Percentiles rank a stretch among this genome's conserved stretches.
phyloP scores from a whole-genome alignment of 1,140 invertebrate species.

The Sinella curviseta region DNA sequence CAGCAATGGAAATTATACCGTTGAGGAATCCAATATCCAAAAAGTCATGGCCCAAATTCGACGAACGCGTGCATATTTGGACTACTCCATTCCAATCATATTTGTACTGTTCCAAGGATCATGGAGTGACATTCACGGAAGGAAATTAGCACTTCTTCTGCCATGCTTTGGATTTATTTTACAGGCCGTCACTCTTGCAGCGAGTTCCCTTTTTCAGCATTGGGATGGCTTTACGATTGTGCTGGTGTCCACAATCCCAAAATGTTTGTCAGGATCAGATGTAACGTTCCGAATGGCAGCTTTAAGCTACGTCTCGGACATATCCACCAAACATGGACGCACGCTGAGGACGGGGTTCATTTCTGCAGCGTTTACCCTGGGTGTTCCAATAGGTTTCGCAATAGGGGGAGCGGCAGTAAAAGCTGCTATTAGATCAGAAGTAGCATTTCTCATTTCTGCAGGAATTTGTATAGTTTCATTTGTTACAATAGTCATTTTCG shows the following conservation, averaged over 20 bases:
- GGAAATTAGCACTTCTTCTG: constrained; percentile 65
- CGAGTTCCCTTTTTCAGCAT: not conserved
- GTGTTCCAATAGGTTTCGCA: constrained; percentile 4
- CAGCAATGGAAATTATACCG: constrained; percentile 6
- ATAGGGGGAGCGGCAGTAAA: not conserved
- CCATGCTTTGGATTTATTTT: constrained; percentile 64
- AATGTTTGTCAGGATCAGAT: constrained; percentile 71
- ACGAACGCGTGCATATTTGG: constrained; percentile 54
- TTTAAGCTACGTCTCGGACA: constrained; percentile 84
- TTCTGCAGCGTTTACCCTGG: constrained; percentile 3
- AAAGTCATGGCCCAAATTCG: not conserved
- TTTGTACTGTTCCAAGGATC: constrained; percentile 76
- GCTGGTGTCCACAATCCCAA: constrained; percentile 52
- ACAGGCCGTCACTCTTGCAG: constrained; percentile 46
- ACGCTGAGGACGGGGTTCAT: constrained; percentile 73
- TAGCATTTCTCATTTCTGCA: not conserved
- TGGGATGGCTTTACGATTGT: constrained; percentile 24
- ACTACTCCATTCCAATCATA: constrained; percentile 71
- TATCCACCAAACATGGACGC: constrained; percentile 74
- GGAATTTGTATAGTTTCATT: not conserved
- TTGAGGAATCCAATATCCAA: not conserved
- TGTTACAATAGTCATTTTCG: not conserved
- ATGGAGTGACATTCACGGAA: constrained; percentile 71
- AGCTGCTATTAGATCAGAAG: not conserved
- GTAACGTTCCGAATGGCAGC: constrained; percentile 88